phyloP scores from a whole-genome alignment of 2,113 vertebrate species.

The Choloepus hoffmanni region DNA sequence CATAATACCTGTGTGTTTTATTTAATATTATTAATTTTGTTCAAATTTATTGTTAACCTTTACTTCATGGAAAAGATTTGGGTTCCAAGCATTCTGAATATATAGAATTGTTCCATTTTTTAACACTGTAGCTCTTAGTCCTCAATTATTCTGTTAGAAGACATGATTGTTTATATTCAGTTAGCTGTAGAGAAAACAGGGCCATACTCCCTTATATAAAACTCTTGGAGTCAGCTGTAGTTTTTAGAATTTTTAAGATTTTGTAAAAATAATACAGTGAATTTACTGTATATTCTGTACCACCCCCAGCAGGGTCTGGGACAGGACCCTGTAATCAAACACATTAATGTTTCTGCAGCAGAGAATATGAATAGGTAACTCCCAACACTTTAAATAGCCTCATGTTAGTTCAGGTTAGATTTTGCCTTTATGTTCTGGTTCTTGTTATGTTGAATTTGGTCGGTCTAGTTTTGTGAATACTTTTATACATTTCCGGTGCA shows the following conservation, averaged over 20 bases:
- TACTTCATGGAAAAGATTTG: background rate
- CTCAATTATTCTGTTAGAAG: background rate
- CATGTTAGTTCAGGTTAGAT: background rate
- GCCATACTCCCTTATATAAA: background rate
- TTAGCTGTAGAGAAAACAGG: background rate
- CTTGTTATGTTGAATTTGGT: background rate
- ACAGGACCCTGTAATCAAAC: background rate
- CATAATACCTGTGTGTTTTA: background rate
- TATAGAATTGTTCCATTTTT: slow-evolving; percentile 22
- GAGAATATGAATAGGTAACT: background rate
- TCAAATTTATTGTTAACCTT: background rate
- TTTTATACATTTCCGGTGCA: background rate
- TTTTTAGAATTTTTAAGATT: slow-evolving; percentile 34
- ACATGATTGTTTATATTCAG: background rate
- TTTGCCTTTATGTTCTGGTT: background rate
- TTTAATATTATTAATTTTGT: slow-evolving; percentile 34
- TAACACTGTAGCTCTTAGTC: background rate
- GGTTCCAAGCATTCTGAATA: background rate
- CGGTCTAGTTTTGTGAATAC: background rate
- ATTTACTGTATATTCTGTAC: background rate
- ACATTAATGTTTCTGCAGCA: background rate
- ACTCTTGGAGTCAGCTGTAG: background rate
- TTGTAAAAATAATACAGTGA: background rate
- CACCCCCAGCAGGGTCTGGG: background rate
- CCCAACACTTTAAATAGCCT: background rate